phyloP scores from a whole-genome alignment of 2,113 vertebrate genomes.

The Xiphophorus maculatus region DNA sequence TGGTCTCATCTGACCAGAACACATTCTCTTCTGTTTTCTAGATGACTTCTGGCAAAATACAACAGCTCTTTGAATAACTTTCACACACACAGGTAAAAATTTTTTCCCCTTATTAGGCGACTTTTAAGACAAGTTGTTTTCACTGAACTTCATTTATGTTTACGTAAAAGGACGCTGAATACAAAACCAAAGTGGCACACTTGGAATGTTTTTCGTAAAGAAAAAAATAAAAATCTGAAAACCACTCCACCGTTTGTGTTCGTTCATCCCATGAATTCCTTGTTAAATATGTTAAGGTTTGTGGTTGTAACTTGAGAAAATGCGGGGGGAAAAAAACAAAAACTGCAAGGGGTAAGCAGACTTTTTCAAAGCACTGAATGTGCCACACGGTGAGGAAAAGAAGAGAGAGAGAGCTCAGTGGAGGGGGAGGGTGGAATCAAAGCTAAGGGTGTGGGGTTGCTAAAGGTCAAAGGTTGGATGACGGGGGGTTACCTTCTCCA shows the following conservation, averaged over 20 bases:
- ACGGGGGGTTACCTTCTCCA: slow-evolving; percentile 92
- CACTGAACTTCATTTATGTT: neutral
- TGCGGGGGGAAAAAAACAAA: neutral
- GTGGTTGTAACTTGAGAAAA: neutral
- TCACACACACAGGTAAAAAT: neutral
- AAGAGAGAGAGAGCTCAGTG: slow-evolving; percentile 44
- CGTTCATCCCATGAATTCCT: neutral
- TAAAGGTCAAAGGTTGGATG: slow-evolving; percentile 52
- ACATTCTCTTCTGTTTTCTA: neutral
- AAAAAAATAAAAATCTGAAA: too few species aligned
- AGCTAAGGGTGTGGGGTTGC: slow-evolving; percentile 40
- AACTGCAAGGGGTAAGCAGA: neutral
- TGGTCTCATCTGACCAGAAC: too few species aligned
- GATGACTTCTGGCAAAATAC: too few species aligned
- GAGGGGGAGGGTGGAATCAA: slow-evolving; percentile 2
- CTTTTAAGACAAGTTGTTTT: neutral
- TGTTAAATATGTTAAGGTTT: neutral
- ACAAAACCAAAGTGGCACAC: too few species aligned
- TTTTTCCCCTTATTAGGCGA: neutral
- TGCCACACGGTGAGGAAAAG: neutral
- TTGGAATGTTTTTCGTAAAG: too few species aligned
- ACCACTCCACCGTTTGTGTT: neutral
- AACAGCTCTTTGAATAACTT: neutral
- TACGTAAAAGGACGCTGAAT: neutral
- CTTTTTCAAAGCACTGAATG: neutral